Conservation (phyloP, 2,888 invertebrate genomes). For the Xestia ashworthii region DNA sequence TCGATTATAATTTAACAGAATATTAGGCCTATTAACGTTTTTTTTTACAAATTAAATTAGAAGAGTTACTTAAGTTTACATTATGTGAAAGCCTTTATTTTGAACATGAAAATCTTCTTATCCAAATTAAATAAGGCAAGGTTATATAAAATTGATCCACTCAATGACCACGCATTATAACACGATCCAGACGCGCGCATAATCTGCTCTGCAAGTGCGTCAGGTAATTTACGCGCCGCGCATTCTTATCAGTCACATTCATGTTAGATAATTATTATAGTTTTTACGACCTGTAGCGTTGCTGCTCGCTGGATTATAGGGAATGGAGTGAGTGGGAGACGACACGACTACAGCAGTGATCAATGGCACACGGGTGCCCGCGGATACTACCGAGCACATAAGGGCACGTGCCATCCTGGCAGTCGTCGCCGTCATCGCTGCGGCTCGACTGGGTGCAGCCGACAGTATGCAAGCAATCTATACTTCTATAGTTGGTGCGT, state of each 20-base stretch:
- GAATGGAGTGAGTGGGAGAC: not conserved
- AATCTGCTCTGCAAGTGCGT: constrained; percentile 8
- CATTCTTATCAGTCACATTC: not conserved
- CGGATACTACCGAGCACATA: constrained; percentile 6
- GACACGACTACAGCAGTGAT: not conserved
- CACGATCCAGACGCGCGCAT: not conserved
- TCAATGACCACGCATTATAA: not conserved
- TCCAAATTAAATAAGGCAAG: not conserved
- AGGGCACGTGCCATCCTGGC: not conserved
- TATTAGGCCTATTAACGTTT: no score
- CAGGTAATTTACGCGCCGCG: not conserved
- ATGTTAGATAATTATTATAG: not conserved
- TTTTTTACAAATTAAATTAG: not conserved
- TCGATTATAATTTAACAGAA: no score
- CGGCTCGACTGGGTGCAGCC: not conserved
- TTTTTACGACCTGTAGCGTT: not conserved
- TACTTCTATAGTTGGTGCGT: constrained; percentile 5
- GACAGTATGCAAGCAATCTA: constrained; percentile 25
- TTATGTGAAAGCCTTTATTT: not conserved
- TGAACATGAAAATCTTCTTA: not conserved
- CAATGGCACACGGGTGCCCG: constrained; percentile 14
- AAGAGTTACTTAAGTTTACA: not conserved
- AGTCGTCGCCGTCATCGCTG: not conserved
- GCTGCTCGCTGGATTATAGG: not conserved
- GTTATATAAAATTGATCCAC: not conserved